phyloP scores from a whole-genome alignment of 2,888 invertebrate species.

The Zeuzera pyrina region DNA sequence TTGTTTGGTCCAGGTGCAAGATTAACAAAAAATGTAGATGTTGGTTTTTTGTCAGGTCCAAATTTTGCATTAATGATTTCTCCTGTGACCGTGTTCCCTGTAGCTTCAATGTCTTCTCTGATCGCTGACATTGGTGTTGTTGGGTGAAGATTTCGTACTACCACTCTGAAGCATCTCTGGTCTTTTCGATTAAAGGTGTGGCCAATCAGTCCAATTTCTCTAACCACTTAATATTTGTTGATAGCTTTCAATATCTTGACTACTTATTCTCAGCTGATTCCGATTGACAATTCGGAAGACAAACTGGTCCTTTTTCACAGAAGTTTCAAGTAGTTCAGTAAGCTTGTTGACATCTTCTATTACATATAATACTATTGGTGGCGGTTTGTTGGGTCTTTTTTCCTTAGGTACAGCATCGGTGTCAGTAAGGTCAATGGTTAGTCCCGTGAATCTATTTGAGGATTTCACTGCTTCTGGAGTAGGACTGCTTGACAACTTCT shows the following conservation, averaged over 20 bases:
- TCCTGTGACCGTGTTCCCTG: slow-evolving; percentile 9
- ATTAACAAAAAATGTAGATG: no score
- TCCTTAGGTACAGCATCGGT: not conserved
- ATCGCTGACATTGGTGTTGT: slow-evolving; percentile 7
- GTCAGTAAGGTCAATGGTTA: not conserved
- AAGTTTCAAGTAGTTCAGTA: no score
- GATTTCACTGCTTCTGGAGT: not conserved
- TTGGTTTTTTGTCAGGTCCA: no score
- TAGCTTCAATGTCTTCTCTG: slow-evolving; percentile 6
- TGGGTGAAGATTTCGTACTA: slow-evolving; percentile 8
- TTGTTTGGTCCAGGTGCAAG: no score
- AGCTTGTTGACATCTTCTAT: slow-evolving; percentile 7
- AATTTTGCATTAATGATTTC: slow-evolving; percentile 7
- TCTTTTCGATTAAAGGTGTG: no score
- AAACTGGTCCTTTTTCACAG: no score
- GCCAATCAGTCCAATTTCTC: no score
- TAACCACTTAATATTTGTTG: no score
- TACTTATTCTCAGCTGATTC: slow-evolving; percentile 12
- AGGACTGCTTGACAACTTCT: not conserved
- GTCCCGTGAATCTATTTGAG: not conserved
- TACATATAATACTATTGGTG: no score
- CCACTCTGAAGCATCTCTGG: no score
- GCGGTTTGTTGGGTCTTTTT: not conserved
- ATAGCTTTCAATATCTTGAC: no score
- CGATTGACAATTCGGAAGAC: slow-evolving; percentile 9